Percentiles rank a stretch among this genome's conserved stretches.
These are phyloP conservation scores for Tribolium castaneum DNA, from an alignment of 1,140 invertebrate genomes.

Conservation along the genomic window DNA sequence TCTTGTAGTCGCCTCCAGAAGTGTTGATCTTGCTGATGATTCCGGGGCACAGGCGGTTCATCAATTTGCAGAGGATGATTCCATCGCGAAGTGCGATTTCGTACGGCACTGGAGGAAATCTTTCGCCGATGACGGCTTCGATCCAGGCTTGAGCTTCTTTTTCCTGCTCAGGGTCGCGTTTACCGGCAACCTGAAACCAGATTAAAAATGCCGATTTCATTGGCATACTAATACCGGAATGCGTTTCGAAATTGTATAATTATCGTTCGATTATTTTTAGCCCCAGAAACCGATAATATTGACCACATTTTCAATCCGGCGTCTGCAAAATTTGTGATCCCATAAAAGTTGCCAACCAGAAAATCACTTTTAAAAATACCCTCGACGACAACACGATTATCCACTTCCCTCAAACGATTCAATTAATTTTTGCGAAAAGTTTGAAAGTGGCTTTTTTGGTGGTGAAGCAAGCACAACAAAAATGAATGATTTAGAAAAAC, in stretches of 20 bases:
- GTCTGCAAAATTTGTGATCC: neutral
- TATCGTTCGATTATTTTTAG: neutral
- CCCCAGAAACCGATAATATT: neutral
- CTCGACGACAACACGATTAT: neutral
- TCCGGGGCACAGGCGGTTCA: slow-evolving; percentile 88
- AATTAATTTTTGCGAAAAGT: neutral
- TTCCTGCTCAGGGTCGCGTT: slow-evolving; percentile 87
- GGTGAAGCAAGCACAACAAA: slow-evolving; percentile 21
- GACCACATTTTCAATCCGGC: slow-evolving; percentile 19
- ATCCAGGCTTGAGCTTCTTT: slow-evolving; percentile 90
- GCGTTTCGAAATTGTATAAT: slow-evolving; percentile 9
- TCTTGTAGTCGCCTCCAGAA: slow-evolving; percentile 89
- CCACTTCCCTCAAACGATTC: neutral
- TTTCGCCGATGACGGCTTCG: slow-evolving; percentile 83
- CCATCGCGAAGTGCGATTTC: slow-evolving; percentile 88
- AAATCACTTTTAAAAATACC: neutral
- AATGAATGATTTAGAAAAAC: slow-evolving; percentile 51
- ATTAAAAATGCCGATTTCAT: neutral
- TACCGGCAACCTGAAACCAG: slow-evolving; percentile 78
- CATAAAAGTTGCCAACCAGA: neutral
- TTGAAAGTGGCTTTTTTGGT: neutral
- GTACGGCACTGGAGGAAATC: slow-evolving; percentile 76
- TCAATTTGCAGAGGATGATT: slow-evolving; percentile 82
- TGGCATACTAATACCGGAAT: neutral
- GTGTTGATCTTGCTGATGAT: slow-evolving; percentile 88